These are phyloP conservation scores for Parauchenoglanis ngamensis DNA, from an alignment of 2,797 vertebrate genomes.

Conservation along the genomic window DNA sequence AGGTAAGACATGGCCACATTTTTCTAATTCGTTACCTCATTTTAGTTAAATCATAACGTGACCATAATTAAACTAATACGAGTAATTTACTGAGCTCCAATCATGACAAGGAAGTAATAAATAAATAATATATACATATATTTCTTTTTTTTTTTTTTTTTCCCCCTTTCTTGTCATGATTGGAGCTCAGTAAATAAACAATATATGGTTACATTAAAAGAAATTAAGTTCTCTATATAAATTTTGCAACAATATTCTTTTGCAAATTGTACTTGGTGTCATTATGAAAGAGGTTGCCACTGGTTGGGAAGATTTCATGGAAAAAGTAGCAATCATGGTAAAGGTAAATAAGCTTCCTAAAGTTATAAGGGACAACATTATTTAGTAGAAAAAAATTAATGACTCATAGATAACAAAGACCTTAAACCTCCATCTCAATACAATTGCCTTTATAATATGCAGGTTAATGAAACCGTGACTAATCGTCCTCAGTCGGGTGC, in stretches of 20 bases:
- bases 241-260: not conserved
- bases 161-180: too few relatives aligned
- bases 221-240: not conserved
- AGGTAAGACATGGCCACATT: too few relatives aligned
- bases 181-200: too few relatives aligned
- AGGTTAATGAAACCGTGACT: not conserved
- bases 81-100: too few relatives aligned
- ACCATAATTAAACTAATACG: too few relatives aligned
- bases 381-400: not conserved
- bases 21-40: too few relatives aligned
- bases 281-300: not conserved
- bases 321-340: not conserved
- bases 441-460: not conserved
- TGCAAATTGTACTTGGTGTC: not conserved
- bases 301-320: not conserved
- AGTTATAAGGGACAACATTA: not conserved
- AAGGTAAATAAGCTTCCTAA: not conserved
- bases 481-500: not conserved
- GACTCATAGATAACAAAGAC: not conserved
- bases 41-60: too few relatives aligned
- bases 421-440: not conserved
- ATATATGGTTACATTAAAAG: not conserved
- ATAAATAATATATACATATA: too few relatives aligned
- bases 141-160: too few relatives aligned
- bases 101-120: too few relatives aligned